A percentile compares a stretch with the other conserved stretches of the same genome.
Conservation (phyloP, 2,888 invertebrate genomes). For the Allygus modestus region DNA sequence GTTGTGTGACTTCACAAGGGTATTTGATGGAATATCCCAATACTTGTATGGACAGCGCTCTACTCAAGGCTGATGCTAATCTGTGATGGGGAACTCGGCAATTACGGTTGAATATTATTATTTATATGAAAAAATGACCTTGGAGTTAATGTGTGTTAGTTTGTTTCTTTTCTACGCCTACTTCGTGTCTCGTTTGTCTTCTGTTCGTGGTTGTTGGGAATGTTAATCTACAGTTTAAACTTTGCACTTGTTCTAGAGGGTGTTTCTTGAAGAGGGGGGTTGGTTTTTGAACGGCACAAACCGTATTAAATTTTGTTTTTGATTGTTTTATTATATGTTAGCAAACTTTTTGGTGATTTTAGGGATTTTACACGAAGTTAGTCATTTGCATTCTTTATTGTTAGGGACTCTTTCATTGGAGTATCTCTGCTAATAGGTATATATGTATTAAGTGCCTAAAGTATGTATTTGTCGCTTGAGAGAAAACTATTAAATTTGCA, state of each 20-base stretch:
- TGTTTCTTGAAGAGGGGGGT: too few species aligned
- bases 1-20: background rate
- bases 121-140: slow-evolving; percentile 49
- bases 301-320: too few species aligned
- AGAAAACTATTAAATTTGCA: too few species aligned
- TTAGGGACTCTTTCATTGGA: too few species aligned
- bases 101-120: slow-evolving; percentile 46
- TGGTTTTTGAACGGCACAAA: too few species aligned
- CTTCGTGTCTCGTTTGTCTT: slow-evolving; percentile 13
- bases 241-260: background rate
- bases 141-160: slow-evolving; percentile 38
- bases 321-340: too few species aligned
- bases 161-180: slow-evolving; percentile 27
- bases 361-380: too few species aligned
- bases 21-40: slow-evolving; percentile 29
- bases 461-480: too few species aligned
- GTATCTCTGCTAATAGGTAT: too few species aligned
- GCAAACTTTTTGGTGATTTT: too few species aligned
- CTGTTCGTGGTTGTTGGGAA: background rate
- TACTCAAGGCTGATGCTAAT: slow-evolving; percentile 31
- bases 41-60: background rate
- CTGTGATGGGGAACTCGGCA: slow-evolving; percentile 44
- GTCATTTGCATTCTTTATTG: too few species aligned
- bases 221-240: background rate
- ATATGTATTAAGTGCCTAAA: too few species aligned